Evolutionary conservation across 2,888 invertebrate species (phyloP).

Genomic region (Exocentrus adspersus): DNA sequence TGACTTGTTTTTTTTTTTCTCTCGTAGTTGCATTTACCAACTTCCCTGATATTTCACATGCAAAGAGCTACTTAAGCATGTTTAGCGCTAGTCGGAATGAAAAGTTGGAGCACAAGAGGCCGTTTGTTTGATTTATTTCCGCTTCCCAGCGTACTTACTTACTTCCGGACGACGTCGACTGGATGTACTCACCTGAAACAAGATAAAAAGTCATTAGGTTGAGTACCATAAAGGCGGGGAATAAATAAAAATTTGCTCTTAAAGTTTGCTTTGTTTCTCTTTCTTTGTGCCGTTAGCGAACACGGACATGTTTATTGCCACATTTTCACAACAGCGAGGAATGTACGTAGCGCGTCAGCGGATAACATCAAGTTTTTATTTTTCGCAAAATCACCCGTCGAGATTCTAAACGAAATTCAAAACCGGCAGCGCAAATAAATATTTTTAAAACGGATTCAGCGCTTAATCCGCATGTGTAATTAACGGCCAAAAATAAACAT

Average conservation of each 20-base stretch:
- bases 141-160: neutral
- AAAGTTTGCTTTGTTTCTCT: no score
- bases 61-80: neutral
- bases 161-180: neutral
- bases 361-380: no score
- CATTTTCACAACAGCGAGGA: no score
- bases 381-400: no score
- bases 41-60: no score
- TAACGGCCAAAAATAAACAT: constrained; percentile 23
- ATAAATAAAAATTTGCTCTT: neutral
- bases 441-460: constrained; percentile 2
- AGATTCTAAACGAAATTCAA: neutral
- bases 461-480: constrained; percentile 18
- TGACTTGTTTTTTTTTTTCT: no score
- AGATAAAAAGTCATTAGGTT: neutral
- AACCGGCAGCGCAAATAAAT: neutral
- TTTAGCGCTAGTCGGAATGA: neutral
- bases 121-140: constrained; percentile 1
- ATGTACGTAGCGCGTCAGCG: no score
- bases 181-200: constrained; percentile 21
- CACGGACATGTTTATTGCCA: no score
- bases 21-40: no score
- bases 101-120: neutral
- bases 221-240: neutral
- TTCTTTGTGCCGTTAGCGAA: no score